These are phyloP conservation scores for Geotrupes spiniger DNA, from an alignment of 2,888 invertebrate genomes.

Conservation along the genomic window DNA sequence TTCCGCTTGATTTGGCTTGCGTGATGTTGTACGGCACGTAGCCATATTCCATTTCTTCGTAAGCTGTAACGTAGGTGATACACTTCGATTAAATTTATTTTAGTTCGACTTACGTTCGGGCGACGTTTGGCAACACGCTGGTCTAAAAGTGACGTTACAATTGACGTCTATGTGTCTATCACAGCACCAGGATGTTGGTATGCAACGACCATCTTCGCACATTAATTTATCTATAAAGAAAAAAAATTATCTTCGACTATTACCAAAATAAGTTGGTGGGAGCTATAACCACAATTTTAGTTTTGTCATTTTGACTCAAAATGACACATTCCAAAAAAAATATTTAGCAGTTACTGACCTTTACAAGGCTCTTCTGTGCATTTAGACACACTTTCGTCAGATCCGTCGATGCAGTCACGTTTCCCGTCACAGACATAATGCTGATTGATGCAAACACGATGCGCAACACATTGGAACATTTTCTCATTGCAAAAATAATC, in stretches of 20 bases:
- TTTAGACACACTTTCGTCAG: slow-evolving; percentile 50
- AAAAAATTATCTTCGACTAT: no score
- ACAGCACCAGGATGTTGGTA: slow-evolving; percentile 55
- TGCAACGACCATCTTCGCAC: slow-evolving; percentile 54
- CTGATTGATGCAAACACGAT: slow-evolving; percentile 49
- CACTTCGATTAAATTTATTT: background rate
- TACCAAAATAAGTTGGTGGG: no score
- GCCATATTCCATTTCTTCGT: slow-evolving; percentile 43
- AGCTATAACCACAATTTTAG: no score
- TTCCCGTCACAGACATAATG: slow-evolving; percentile 56
- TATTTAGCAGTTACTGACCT: slow-evolving; percentile 39
- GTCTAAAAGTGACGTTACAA: slow-evolving; percentile 50
- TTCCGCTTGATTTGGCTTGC: slow-evolving; percentile 35
- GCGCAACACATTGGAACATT: slow-evolving; percentile 44
- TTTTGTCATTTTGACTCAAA: background rate
- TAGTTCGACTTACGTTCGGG: slow-evolving; percentile 41
- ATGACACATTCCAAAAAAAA: background rate
- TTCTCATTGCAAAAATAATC: slow-evolving; percentile 38
- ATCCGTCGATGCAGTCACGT: slow-evolving; percentile 53
- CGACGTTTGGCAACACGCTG: slow-evolving; percentile 49
- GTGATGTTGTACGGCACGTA: slow-evolving; percentile 35
- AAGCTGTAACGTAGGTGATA: slow-evolving; percentile 33
- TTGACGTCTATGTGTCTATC: slow-evolving; percentile 50
- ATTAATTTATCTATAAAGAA: slow-evolving; percentile 47
- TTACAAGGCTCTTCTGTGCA: slow-evolving; percentile 50